These are phyloP conservation scores for Ostrea edulis DNA, from an alignment of 1,140 invertebrate genomes.

Conservation along the genomic window DNA sequence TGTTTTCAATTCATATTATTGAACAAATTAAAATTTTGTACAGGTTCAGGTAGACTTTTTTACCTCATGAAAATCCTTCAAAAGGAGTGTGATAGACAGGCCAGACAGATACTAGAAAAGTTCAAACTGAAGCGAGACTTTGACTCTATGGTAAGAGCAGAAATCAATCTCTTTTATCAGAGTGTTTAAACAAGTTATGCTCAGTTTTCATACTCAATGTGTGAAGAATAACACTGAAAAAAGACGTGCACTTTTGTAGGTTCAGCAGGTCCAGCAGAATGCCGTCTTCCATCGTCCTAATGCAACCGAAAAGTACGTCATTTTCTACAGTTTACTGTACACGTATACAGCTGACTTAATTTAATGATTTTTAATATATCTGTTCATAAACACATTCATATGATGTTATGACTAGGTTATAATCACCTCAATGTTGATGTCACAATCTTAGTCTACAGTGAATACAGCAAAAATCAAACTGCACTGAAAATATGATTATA, in stretches of 20 bases:
- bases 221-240: not conserved
- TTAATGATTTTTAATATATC: too few relatives aligned
- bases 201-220: not conserved
- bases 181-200: too few relatives aligned
- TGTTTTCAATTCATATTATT: too few relatives aligned
- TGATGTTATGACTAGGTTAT: too few relatives aligned
- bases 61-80: constrained; percentile 88
- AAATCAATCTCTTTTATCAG: not conserved
- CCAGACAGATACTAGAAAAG: constrained; percentile 85
- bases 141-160: constrained; percentile 83
- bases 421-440: too few relatives aligned
- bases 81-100: constrained; percentile 91
- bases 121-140: constrained; percentile 89
- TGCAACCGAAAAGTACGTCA: constrained; percentile 70
- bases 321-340: too few relatives aligned
- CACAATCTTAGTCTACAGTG: too few relatives aligned
- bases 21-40: constrained; percentile 48
- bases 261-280: constrained; percentile 73
- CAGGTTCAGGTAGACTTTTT: constrained; percentile 87
- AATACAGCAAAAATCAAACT: too few relatives aligned
- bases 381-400: too few relatives aligned
- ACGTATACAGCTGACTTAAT: too few relatives aligned
- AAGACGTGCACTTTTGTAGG: constrained; percentile 52
- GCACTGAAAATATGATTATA: too few relatives aligned
- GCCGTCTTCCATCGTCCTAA: constrained; percentile 70